Evolutionary conservation across 2,113 vertebrate genomes (phyloP).

Genomic region (Psammodynastes pulverulentus): DNA sequence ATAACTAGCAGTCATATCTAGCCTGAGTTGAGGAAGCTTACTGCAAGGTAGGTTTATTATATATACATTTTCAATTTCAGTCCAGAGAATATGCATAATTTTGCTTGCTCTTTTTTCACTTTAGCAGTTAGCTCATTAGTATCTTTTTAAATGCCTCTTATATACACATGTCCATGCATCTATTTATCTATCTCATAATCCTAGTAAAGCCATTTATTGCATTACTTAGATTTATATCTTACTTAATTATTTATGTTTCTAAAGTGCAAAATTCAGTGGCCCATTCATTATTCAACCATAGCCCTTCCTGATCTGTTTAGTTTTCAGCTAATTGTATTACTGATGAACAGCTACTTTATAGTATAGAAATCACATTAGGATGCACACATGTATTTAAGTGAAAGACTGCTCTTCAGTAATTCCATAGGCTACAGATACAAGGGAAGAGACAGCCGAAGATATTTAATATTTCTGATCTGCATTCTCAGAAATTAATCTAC

Average conservation of each 20-base stretch:
- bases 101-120: background rate
- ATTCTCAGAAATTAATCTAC: background rate
- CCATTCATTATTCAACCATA: background rate
- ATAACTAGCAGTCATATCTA: background rate
- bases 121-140: too few species aligned
- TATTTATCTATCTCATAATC: background rate
- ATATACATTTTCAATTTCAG: background rate
- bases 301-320: background rate
- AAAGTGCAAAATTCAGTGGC: background rate
- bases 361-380: background rate
- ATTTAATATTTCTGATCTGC: background rate
- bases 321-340: background rate
- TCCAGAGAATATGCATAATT: background rate
- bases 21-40: background rate
- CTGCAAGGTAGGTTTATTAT: background rate
- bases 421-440: background rate
- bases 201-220: background rate
- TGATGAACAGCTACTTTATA: background rate
- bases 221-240: background rate
- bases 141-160: background rate
- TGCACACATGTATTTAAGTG: background rate
- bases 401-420: background rate
- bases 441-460: background rate
- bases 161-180: background rate
- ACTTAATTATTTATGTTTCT: background rate